A percentile compares a stretch with the other conserved stretches of the same genome.
phyloP scores from a whole-genome alignment of 2,888 invertebrate genomes.

The Thereva nobilitata region DNA sequence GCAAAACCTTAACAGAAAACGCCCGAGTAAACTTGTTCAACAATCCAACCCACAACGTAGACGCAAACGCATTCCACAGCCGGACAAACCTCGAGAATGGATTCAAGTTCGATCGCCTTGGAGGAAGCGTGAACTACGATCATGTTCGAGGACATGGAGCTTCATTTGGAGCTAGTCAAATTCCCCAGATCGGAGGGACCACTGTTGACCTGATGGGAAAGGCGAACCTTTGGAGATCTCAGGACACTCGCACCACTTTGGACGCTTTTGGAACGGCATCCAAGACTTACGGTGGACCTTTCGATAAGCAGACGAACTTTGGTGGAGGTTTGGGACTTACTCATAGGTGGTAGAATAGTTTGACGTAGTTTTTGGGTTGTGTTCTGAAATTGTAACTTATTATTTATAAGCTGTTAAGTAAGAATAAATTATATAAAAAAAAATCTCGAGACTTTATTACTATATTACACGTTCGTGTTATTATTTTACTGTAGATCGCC shows the following conservation, averaged over 20 bases:
- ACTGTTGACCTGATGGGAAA: slow-evolving; percentile 46
- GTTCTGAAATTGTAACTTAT: too few relatives aligned
- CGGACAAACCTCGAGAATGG: slow-evolving; percentile 48
- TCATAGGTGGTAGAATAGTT: slow-evolving; percentile 46
- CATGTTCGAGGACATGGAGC: slow-evolving; percentile 48
- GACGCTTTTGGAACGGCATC: slow-evolving; percentile 48
- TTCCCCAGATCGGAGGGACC: slow-evolving; percentile 47
- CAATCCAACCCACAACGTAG: slow-evolving; percentile 43
- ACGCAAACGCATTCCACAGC: slow-evolving; percentile 46
- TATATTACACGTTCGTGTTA: too few relatives aligned
- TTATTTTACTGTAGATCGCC: too few relatives aligned
- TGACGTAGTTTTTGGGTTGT: too few relatives aligned
- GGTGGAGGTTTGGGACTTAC: slow-evolving; percentile 45
- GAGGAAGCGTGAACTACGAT: slow-evolving; percentile 38
- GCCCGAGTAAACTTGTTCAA: slow-evolving; percentile 48
- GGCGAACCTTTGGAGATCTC: slow-evolving; percentile 49
- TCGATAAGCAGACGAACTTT: slow-evolving; percentile 44
- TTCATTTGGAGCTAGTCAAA: slow-evolving; percentile 46
- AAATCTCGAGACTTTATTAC: too few relatives aligned
- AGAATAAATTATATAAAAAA: too few relatives aligned
- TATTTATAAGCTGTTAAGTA: too few relatives aligned
- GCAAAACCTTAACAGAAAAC: slow-evolving; percentile 44
- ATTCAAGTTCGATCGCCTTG: slow-evolving; percentile 21
- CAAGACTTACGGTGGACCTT: slow-evolving; percentile 47
- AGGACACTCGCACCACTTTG: slow-evolving; percentile 47